Evolutionary conservation across 2,797 vertebrate genomes (phyloP).

Genomic region (Gymnoscopelus microlampas): DNA sequence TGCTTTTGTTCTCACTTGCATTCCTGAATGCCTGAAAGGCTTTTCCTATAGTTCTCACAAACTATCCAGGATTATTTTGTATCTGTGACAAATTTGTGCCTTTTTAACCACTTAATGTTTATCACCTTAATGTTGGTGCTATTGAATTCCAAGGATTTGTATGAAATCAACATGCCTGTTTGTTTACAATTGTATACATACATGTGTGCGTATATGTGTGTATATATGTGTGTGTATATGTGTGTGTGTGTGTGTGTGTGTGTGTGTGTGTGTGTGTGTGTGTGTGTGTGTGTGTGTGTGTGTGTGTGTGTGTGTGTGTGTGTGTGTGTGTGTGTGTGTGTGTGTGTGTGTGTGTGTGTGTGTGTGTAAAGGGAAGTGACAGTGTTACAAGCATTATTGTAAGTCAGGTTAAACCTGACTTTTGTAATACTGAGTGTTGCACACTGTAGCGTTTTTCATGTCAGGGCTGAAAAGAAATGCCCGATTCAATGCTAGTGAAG

Average conservation of each 20-base stretch:
- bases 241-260: too few species aligned
- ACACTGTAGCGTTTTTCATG: constrained; percentile 9
- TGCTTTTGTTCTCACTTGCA: constrained; percentile 14
- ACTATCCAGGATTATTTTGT: constrained; percentile 6
- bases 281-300: too few species aligned
- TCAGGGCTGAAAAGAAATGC: background rate
- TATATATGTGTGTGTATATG: too few species aligned
- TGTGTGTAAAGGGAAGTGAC: constrained; percentile 17
- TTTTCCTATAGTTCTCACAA: background rate
- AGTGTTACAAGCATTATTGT: constrained; percentile 22
- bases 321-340: too few species aligned
- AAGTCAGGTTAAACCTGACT: constrained; percentile 15
- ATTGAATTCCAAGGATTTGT: constrained; percentile 37
- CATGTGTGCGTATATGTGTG: too few species aligned
- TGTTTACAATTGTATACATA: constrained; percentile 39
- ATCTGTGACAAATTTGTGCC: constrained; percentile 41
- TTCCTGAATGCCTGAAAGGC: background rate
- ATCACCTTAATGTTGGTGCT: constrained; percentile 42
- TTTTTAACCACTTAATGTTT: constrained; percentile 36
- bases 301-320: too few species aligned
- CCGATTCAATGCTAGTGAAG: constrained; percentile 17
- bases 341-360: too few species aligned
- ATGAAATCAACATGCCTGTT: constrained; percentile 12
- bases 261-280: too few species aligned
- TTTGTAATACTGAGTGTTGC: background rate